phyloP scores from a whole-genome alignment of 2,888 invertebrate genomes.

The Calephelis perditalis region DNA sequence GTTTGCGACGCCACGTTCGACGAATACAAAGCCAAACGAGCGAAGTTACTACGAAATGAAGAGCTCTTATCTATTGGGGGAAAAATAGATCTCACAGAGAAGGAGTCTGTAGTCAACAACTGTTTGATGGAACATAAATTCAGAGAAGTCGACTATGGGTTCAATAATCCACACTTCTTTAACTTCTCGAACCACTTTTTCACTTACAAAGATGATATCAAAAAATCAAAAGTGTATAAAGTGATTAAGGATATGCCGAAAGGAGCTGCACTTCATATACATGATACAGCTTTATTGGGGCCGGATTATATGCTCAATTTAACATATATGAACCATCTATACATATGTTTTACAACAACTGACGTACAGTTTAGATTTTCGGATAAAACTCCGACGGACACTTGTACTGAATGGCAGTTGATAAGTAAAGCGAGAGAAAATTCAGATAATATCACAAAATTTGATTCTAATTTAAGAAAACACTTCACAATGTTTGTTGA shows the following conservation, averaged over 20 bases:
- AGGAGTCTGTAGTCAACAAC: conserved; percentile 74
- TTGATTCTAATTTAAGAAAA: conserved; percentile 72
- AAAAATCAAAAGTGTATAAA: conserved; percentile 80
- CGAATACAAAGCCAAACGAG: conserved; percentile 49
- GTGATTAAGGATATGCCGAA: conserved; percentile 85
- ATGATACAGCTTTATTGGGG: conserved; percentile 81
- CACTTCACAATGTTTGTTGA: conserved; percentile 76
- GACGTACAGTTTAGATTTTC: conserved; percentile 46
- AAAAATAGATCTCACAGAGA: conserved; percentile 56
- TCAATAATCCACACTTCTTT: conserved; percentile 75
- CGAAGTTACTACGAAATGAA: conserved; percentile 67
- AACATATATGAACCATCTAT: conserved; percentile 80
- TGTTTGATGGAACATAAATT: conserved; percentile 78
- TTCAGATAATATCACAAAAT: conserved; percentile 53
- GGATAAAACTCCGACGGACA: conserved; percentile 35
- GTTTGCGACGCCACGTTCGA: conserved; percentile 37
- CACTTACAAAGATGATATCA: conserved; percentile 75
- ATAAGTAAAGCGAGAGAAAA: conserved; percentile 59
- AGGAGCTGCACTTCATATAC: conserved; percentile 84
- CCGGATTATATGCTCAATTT: conserved; percentile 80
- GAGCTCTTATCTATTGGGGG: conserved; percentile 69
- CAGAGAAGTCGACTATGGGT: conserved; percentile 72
- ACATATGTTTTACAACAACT: conserved; percentile 59
- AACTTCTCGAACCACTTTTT: conserved; percentile 83
- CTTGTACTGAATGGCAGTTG: conserved; percentile 62